Conservation (phyloP, 2,888 invertebrate species). For the Nephrotoma flavescens region DNA sequence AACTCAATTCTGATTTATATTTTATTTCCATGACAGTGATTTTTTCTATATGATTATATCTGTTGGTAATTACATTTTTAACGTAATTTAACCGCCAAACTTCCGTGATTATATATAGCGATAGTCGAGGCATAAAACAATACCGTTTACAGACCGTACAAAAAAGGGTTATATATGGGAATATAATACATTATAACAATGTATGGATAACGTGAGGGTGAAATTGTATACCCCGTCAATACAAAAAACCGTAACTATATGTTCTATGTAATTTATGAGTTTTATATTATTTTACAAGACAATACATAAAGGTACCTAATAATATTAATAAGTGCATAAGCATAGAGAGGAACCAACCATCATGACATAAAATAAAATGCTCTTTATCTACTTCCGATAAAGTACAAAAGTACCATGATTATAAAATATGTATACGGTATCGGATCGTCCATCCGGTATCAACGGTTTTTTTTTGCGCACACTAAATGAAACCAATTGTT, state of each 20-base stretch:
- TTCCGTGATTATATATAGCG: background rate
- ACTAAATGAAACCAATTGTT: background rate
- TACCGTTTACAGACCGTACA: background rate
- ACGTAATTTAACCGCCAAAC: background rate
- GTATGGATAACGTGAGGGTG: background rate
- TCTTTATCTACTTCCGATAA: background rate
- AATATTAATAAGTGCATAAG: background rate
- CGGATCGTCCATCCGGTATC: background rate
- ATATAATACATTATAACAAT: background rate
- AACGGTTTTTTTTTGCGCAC: background rate
- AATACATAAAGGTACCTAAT: background rate
- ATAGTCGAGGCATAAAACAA: background rate
- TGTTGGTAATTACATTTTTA: background rate
- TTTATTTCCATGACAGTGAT: background rate
- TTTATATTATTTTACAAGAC: background rate
- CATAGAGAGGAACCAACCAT: background rate
- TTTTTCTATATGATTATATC: background rate
- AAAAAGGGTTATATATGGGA: background rate
- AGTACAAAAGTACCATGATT: background rate
- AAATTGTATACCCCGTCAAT: background rate
- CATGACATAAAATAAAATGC: background rate
- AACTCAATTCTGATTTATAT: background rate
- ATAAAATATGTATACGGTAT: background rate
- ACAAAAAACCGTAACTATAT: background rate
- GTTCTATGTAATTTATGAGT: background rate